These are phyloP conservation scores for Oryctes rhinoceros DNA, from an alignment of 1,140 invertebrate species.

Conservation along the genomic window DNA sequence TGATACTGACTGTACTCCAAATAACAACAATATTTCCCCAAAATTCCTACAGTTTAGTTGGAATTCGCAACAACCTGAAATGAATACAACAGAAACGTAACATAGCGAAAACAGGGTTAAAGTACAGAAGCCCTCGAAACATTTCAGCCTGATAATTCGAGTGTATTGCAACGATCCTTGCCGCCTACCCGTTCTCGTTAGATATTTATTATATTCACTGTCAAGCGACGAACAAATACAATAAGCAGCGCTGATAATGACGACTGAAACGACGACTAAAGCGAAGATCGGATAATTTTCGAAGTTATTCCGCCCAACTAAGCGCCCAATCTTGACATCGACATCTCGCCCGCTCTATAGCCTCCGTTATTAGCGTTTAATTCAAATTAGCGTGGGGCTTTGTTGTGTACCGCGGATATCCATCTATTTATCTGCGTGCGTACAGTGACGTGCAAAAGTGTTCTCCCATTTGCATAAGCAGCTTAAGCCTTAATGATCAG, in stretches of 20 bases:
- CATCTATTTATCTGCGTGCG: constrained; percentile 2
- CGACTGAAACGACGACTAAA: not conserved
- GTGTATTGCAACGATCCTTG: not conserved
- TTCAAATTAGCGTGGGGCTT: constrained; percentile 28
- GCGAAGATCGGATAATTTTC: constrained; percentile 14
- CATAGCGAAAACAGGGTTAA: not conserved
- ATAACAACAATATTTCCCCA: not conserved
- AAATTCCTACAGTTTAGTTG: not conserved
- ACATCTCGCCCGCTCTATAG: constrained; percentile 2
- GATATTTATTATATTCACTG: constrained; percentile 30
- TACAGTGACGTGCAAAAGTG: not conserved
- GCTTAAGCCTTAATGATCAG: no score
- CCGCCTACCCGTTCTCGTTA: not conserved
- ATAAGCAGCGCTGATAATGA: constrained; percentile 7
- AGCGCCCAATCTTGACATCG: constrained; percentile 10
- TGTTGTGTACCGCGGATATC: constrained; percentile 16
- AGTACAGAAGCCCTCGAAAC: not conserved
- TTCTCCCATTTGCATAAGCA: no score
- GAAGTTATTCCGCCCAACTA: constrained; percentile 19
- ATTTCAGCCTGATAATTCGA: not conserved
- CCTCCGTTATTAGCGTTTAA: constrained; percentile 21
- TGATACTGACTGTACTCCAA: not conserved
- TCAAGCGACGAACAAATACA: constrained; percentile 13
- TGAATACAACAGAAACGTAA: not conserved
- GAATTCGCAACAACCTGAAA: not conserved